Percentiles rank a stretch among this genome's conserved stretches.
These are phyloP conservation scores for Campoplex nolae DNA, from an alignment of 2,888 invertebrate species.

Conservation along the genomic window DNA sequence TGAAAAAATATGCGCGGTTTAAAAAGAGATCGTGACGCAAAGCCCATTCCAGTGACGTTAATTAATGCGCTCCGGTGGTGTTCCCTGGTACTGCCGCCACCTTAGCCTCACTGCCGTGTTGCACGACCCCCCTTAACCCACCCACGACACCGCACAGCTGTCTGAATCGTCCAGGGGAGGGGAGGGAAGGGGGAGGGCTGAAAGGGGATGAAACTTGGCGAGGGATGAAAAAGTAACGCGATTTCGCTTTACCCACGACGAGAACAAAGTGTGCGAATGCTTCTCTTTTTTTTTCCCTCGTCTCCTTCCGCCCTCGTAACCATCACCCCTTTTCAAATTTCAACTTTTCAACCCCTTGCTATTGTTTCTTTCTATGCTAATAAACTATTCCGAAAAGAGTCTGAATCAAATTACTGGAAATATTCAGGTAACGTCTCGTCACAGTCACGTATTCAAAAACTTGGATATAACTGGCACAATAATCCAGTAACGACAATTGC, in stretches of 20 bases:
- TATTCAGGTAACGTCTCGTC: background rate
- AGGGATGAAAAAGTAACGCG: slow-evolving; percentile 16
- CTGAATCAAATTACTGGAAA: background rate
- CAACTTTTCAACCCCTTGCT: background rate
- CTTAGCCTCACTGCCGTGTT: slow-evolving; percentile 41
- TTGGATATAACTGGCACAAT: no score
- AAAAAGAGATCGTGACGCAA: slow-evolving; percentile 66
- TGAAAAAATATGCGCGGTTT: background rate
- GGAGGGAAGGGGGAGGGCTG: background rate
- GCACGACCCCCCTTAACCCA: background rate
- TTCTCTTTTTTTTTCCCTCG: slow-evolving; percentile 2
- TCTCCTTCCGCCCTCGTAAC: background rate
- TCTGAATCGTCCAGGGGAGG: slow-evolving; percentile 20
- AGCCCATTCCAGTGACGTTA: slow-evolving; percentile 74
- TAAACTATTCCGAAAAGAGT: background rate
- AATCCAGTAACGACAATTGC: no score
- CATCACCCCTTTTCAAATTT: background rate
- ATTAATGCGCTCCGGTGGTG: slow-evolving; percentile 76
- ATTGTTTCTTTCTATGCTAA: background rate
- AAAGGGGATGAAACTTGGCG: slow-evolving; percentile 5
- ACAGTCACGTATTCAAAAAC: no score
- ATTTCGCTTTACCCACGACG: background rate
- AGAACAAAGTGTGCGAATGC: background rate
- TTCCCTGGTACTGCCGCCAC: slow-evolving; percentile 71
- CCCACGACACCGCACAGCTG: slow-evolving; percentile 1